Base-by-base conservation (phyloP, 30 jellyfish, hydroid and myxozoan genomes). In the Hydra vulgaris region DNA sequence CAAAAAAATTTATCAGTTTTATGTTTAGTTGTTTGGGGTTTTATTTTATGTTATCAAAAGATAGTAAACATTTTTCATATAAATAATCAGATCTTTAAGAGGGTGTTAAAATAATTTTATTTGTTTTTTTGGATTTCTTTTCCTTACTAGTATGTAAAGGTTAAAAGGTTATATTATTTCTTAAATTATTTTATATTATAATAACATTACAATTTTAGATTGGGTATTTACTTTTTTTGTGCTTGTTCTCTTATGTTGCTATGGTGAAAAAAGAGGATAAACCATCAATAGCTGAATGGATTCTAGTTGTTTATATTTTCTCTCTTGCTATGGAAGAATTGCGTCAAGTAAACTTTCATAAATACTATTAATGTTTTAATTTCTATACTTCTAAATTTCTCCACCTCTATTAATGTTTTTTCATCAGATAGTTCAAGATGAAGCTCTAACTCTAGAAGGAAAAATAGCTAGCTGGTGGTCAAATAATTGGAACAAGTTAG, bases 401-500 rank as follows among this genome's bases (percentile, higher is more conserved):
- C 12, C 12, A 3, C 61, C 61, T 3, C 12, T 40, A 5, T 3
- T 40, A 40, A 40, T 40, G 8, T 40, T 40, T 40, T 40, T 3
- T 40, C 12, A 40, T 40, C 12, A 40, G 61, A 40, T 40, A 40
- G 12, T 40, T 3, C 61, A 40, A 40, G 61, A 40, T 40, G 61
- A 40, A 12, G 61, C 61, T 5, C 12, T 40, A 40, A 40, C 61
- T 40, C 61, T 40, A 40, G 61, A 40, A 40, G 61, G 61, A 40
- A 86, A 86, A 72, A 0, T 91, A 4, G 27, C 40, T 76, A 84
- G 86, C 21, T 91, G 96, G 96, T 53, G 81, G 20, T 87, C 83
- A 70, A 87, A 88, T 53, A 77, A 91, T n/a, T 92, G 98, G 98
- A 92, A 92, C 68, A 22, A 77, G 25, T 72, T 95, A 71, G 98